Percentiles rank a stretch among this genome's conserved stretches.
Conservation (phyloP, 2,797 vertebrate species). For the Thripadectes ignobilis region DNA sequence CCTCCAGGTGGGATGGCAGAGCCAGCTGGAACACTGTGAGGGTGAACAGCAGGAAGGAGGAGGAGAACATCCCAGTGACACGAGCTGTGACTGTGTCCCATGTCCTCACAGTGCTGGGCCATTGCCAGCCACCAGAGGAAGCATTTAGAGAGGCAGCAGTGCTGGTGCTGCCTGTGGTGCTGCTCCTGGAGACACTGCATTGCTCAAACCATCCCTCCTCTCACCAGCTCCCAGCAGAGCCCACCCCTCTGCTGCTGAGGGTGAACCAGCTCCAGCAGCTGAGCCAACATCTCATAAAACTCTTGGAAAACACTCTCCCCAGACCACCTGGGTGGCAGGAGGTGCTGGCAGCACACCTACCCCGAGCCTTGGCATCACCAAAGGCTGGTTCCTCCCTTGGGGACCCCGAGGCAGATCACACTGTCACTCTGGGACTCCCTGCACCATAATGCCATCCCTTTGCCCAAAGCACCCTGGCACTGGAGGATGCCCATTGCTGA, state of each 20-base stretch:
- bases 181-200: background rate
- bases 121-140: background rate
- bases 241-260: background rate
- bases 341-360: background rate
- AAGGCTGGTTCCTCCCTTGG: background rate
- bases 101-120: background rate
- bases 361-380: background rate
- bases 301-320: background rate
- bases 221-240: background rate
- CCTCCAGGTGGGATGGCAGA: background rate
- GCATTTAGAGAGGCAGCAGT: accelerated
- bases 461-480: background rate
- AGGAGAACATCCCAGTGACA: background rate
- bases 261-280: background rate
- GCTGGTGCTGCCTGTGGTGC: background rate
- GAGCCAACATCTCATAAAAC: background rate
- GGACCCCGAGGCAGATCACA: accelerated
- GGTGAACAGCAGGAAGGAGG: background rate
- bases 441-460: background rate
- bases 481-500: background rate
- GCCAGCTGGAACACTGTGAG: accelerated
- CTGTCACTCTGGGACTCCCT: accelerated
- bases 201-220: background rate
- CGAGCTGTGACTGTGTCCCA: background rate
- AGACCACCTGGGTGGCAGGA: background rate